Evolutionary conservation across 2,797 vertebrate genomes (phyloP).

Genomic region (Phrynocephalus guinanensis): DNA sequence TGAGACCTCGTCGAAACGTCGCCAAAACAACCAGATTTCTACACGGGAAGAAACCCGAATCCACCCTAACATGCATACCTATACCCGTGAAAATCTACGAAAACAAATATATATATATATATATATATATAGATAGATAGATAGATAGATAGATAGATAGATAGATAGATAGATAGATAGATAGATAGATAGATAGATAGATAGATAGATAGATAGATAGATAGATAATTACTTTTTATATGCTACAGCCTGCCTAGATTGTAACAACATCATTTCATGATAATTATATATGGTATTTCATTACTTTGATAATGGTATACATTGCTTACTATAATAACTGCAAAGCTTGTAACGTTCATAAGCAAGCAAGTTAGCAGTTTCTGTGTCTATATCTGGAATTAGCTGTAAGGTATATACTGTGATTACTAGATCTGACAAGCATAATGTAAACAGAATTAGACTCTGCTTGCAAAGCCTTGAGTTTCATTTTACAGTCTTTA

Average conservation of each 20-base stretch:
- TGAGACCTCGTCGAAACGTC: no score
- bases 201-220: no score
- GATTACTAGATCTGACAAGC: constrained; percentile 12
- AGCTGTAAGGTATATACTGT: constrained; percentile 11
- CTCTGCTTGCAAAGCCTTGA: background rate
- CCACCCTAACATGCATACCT: no score
- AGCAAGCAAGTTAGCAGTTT: constrained; percentile 1
- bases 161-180: no score
- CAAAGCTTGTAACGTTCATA: background rate
- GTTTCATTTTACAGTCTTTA: constrained; percentile 13
- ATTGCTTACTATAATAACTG: background rate
- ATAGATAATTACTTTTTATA: background rate
- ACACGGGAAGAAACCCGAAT: no score
- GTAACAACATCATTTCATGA: background rate
- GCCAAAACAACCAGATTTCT: no score
- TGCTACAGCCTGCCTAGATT: background rate
- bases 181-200: no score
- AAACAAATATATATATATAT: no score
- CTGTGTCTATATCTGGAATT: background rate
- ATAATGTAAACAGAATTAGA: constrained; percentile 28
- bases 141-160: no score
- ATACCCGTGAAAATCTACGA: no score
- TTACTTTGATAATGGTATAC: constrained; percentile 1
- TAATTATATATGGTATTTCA: background rate
- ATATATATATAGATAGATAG: no score